Evolutionary conservation across 2,113 vertebrate species (phyloP).

Genomic region (Macroglossus sobrinus): DNA sequence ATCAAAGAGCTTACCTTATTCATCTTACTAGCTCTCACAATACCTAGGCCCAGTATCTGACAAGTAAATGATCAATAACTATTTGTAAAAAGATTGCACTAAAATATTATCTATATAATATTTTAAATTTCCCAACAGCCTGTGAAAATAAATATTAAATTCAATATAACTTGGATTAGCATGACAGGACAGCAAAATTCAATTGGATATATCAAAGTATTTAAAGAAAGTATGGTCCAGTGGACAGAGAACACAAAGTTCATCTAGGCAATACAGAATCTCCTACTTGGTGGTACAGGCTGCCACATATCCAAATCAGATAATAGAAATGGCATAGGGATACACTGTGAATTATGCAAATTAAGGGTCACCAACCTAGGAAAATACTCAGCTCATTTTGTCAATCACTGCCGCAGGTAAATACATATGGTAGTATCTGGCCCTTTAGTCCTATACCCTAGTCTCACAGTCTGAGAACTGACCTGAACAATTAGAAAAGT

Average conservation of each 20-base stretch:
- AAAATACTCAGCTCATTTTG: not conserved
- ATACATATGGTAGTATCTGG: not conserved
- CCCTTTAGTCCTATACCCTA: not conserved
- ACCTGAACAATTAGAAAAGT: not conserved
- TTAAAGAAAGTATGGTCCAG: not conserved
- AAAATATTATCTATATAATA: not conserved
- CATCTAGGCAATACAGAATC: not conserved
- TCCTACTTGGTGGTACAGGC: not conserved
- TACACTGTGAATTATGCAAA: not conserved
- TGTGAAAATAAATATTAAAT: slow-evolving; percentile 20
- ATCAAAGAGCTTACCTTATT: not conserved
- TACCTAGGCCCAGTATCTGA: not conserved
- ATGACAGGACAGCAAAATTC: not conserved
- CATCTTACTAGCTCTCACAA: not conserved
- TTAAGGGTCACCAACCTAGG: not conserved
- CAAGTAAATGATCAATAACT: not conserved
- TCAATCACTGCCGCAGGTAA: not conserved
- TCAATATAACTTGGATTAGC: not conserved
- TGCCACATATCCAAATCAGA: not conserved
- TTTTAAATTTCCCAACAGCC: slow-evolving; percentile 1
- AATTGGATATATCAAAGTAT: not conserved
- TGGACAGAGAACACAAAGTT: not conserved
- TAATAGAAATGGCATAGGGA: not conserved
- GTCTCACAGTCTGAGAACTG: not conserved
- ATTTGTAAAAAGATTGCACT: not conserved